These are phyloP conservation scores for Uropsilus gracilis DNA, from an alignment of 2,113 vertebrate species.

Conservation along the genomic window DNA sequence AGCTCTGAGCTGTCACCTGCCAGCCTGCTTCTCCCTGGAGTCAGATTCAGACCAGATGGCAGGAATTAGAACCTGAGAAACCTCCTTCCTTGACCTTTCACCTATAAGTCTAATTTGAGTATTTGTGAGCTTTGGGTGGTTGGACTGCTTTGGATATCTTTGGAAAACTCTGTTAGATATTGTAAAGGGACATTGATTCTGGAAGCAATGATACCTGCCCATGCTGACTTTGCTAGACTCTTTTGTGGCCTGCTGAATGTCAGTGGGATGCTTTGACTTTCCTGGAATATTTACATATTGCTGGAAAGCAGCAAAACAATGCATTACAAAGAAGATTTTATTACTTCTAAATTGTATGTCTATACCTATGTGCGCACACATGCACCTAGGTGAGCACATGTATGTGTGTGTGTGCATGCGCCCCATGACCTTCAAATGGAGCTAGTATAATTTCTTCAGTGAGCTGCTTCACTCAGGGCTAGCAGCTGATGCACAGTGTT, in stretches of 20 bases:
- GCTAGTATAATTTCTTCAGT: background rate
- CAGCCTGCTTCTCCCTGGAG: constrained; percentile 44
- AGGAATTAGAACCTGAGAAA: constrained; percentile 56
- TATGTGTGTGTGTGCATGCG: background rate
- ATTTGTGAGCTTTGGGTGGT: constrained; percentile 35
- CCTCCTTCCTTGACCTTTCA: constrained; percentile 48
- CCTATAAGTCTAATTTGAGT: constrained; percentile 49
- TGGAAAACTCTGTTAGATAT: background rate
- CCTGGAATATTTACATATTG: background rate
- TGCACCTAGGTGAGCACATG: no score
- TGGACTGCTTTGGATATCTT: background rate
- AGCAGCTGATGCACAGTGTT: background rate
- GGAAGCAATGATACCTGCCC: background rate
- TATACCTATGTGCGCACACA: background rate
- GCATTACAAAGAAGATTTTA: background rate
- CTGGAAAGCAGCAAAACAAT: constrained; percentile 1
- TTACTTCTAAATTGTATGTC: constrained; percentile 10
- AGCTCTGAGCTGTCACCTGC: constrained; percentile 65
- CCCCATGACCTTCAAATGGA: background rate
- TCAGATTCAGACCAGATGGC: constrained; percentile 64
- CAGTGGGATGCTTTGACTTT: background rate
- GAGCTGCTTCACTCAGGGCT: background rate
- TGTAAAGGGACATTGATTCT: background rate
- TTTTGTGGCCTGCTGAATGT: background rate
- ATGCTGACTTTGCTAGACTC: background rate